A percentile compares a stretch with the other conserved stretches of the same genome.
These are phyloP conservation scores for Anguilla megastoma DNA, from an alignment of 2,797 vertebrate species.

Conservation along the genomic window DNA sequence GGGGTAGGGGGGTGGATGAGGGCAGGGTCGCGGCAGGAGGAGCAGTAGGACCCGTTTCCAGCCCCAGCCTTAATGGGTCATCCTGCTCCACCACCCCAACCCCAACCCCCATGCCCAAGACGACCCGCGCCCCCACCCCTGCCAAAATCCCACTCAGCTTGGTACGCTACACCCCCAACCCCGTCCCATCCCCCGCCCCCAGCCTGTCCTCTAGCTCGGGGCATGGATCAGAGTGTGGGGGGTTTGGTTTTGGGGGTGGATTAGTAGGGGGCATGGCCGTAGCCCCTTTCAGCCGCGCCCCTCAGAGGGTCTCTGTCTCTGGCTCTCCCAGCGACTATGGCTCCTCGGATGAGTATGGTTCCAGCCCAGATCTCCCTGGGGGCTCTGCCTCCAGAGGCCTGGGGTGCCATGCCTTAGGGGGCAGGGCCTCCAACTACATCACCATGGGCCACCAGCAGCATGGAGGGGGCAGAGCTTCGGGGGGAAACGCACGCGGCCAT, in stretches of 20 bases:
- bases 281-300: slow-evolving; percentile 73
- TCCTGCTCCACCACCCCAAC: slow-evolving; percentile 77
- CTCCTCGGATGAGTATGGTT: slow-evolving; percentile 83
- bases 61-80: slow-evolving; percentile 73
- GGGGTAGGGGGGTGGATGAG: slow-evolving; percentile 71
- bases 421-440: slow-evolving; percentile 74
- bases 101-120: slow-evolving; percentile 73
- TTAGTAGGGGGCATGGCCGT: slow-evolving; percentile 68
- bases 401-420: slow-evolving; percentile 61
- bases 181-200: slow-evolving; percentile 73
- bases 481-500: slow-evolving; percentile 66
- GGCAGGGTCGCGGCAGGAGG: slow-evolving; percentile 67
- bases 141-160: slow-evolving; percentile 80
- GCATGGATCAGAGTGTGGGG: slow-evolving; percentile 78
- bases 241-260: slow-evolving; percentile 67
- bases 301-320: slow-evolving; percentile 77
- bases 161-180: slow-evolving; percentile 75
- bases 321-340: slow-evolving; percentile 80
- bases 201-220: slow-evolving; percentile 79
- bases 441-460: slow-evolving; percentile 68
- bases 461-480: slow-evolving; percentile 50
- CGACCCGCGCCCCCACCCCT: slow-evolving; percentile 76
- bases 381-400: slow-evolving; percentile 35
- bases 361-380: slow-evolving; percentile 70
- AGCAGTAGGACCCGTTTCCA: slow-evolving; percentile 73